Evolutionary conservation across 2,888 invertebrate species (phyloP).

Genomic region (Lasiommata megera): DNA sequence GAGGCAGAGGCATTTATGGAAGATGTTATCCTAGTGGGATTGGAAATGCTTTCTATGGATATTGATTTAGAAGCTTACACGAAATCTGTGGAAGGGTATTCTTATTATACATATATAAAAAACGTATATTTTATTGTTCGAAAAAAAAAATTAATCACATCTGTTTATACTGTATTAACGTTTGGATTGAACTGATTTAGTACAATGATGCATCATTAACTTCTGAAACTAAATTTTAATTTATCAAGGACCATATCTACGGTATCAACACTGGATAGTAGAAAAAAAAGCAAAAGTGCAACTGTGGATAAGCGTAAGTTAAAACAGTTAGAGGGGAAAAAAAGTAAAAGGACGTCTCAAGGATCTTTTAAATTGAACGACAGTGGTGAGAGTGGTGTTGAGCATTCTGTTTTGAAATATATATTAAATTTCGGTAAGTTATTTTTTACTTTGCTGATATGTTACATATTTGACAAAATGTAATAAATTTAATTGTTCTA

Average conservation of each 20-base stretch:
- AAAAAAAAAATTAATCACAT: no score
- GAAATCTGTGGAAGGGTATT: conserved; percentile 45
- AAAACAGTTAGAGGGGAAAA: conserved; percentile 42
- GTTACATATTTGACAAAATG: no score
- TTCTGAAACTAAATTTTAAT: not conserved
- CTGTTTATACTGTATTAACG: no score
- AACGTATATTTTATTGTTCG: no score
- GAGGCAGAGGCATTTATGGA: conserved; percentile 74
- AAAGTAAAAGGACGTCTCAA: conserved; percentile 47
- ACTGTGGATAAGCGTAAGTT: conserved; percentile 47
- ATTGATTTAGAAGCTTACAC: conserved; percentile 56
- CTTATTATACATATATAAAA: not conserved
- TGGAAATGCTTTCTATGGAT: conserved; percentile 73
- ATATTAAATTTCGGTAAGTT: conserved; percentile 60
- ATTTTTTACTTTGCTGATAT: no score
- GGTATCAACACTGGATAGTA: conserved; percentile 51
- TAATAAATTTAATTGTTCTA: no score
- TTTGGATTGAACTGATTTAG: no score
- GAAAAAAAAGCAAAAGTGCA: conserved; percentile 53
- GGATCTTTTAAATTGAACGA: conserved; percentile 51
- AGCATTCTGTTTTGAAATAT: conserved; percentile 62
- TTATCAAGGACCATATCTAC: conserved; percentile 46
- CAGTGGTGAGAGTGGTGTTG: conserved; percentile 36
- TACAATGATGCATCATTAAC: no score
- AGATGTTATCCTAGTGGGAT: conserved; percentile 64